Conservation (phyloP, 2,888 invertebrate genomes). For the Masnerella sp. region DNA sequence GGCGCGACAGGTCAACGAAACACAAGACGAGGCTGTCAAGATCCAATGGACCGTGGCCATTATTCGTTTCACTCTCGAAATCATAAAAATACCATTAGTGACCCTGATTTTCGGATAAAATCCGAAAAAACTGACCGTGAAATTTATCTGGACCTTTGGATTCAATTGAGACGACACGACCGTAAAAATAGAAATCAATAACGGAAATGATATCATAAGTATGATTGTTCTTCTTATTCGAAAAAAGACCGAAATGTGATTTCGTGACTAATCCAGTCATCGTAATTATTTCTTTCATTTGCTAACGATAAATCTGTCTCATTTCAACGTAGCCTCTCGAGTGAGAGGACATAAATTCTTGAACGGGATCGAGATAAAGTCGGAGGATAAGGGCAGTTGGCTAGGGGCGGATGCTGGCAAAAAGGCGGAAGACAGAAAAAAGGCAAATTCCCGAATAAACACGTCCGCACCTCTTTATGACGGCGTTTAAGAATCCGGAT, state of each 20-base stretch:
- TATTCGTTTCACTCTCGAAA: conserved; percentile 66
- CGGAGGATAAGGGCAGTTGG: conserved; percentile 62
- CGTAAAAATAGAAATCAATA: conserved; percentile 33
- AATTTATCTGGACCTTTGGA: conserved; percentile 57
- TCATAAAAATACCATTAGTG: conserved; percentile 78
- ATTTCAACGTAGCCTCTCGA: conserved; percentile 42
- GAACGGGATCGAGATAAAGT: conserved; percentile 75
- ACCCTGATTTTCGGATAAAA: conserved; percentile 68
- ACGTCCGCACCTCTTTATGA: conserved; percentile 76
- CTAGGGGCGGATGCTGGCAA: conserved; percentile 52
- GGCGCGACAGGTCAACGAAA: conserved; percentile 62
- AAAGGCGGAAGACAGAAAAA: conserved; percentile 66
- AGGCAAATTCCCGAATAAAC: conserved; percentile 77
- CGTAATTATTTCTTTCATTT: conserved; percentile 36
- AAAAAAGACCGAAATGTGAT: neutral
- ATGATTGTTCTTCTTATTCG: neutral
- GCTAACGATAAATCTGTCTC: conserved; percentile 12
- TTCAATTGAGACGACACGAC: conserved; percentile 38
- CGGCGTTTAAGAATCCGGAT: conserved; percentile 69
- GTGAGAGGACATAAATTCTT: conserved; percentile 74
- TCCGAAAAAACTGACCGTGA: conserved; percentile 63
- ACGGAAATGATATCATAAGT: conserved; percentile 11
- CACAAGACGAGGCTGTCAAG: conserved; percentile 70
- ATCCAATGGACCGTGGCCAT: conserved; percentile 75
- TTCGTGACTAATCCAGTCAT: conserved; percentile 17